Base-by-base conservation (phyloP, 2,797 vertebrate species). In the Gephyroberyx darwinii region DNA sequence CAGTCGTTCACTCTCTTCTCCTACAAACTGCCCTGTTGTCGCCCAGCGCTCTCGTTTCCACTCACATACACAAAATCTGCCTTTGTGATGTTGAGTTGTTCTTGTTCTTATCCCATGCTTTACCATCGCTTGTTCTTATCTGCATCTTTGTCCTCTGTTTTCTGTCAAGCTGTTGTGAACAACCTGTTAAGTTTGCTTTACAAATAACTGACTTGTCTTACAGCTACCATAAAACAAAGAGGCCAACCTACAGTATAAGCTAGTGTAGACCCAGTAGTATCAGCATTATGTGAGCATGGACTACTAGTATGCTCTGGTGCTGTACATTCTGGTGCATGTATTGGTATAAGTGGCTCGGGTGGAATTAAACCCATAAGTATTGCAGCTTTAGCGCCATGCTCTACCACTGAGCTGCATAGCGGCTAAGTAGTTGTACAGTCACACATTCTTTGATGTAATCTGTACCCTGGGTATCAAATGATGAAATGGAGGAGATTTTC, bases 311-410 rank as follows among this genome's bases (percentile, higher is more conserved):
- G 45, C 73, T 87, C 80, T 43, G 62, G 61, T 81, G 53, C 69
- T 52, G 61, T 73, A 41, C 53, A 20, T 71, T 70, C 57, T 71
- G 74, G 77, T 65, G 65, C 64, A 62, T 65, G 74, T 67, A 74
- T 81, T 79, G 82, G 79, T 50, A 57, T 84, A 84, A 86, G 72
- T 75, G 80, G 84, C 84, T 82, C 84, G 62, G 51, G 9, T 74
- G 73, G 80, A 69, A 79, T 76, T 75, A 81, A 85, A 78, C 75
- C 79, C 61, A 31, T 66, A 74, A 74, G 77, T 57, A 47, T 37
- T 53, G 65, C 50, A 53, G 81, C 81, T 83, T 88, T 81, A 64
- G 45, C 62, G 48, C 65, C 37, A 22, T 12, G 67, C 72, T 61
- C 26, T 45, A 48, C 17, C 48, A 1, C 53, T 4, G 59, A 79